Evolutionary conservation across 2,888 invertebrate species (phyloP).

Genomic region (Drosophila neotestacea): DNA sequence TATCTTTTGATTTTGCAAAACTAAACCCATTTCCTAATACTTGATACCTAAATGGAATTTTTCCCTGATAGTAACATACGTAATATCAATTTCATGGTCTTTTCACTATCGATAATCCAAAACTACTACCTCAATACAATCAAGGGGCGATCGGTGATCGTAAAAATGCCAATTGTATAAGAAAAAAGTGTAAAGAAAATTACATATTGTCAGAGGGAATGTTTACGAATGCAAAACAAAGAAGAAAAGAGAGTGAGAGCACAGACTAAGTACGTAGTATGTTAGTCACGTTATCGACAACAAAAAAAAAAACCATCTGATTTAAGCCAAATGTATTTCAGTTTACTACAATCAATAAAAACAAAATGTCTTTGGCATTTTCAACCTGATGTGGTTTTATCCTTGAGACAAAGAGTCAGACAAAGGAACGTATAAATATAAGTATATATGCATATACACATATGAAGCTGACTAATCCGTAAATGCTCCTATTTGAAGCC

Average conservation of each 20-base stretch:
- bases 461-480: too few relatives aligned
- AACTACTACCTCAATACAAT: background rate
- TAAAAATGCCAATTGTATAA: background rate
- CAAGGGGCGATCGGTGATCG: too few relatives aligned
- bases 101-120: conserved; percentile 3
- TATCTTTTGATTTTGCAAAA: background rate
- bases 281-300: conserved; percentile 4
- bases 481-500: background rate
- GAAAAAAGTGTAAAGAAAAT: background rate
- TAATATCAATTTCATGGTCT: conserved; percentile 5
- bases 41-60: conserved; percentile 1
- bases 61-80: background rate
- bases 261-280: background rate
- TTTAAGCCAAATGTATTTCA: conserved; percentile 1
- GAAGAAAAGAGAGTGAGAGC: conserved; percentile 8
- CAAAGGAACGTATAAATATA: background rate
- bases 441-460: background rate
- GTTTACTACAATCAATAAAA: background rate
- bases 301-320: conserved; percentile 1
- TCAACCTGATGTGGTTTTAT: background rate
- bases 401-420: background rate
- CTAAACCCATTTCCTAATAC: background rate
- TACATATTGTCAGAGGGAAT: conserved; percentile 2
- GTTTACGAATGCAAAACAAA: conserved; percentile 10
- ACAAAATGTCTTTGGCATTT: background rate